These are phyloP conservation scores for Pycnomerus fuliginosus DNA, from an alignment of 2,888 invertebrate genomes.

Conservation along the genomic window DNA sequence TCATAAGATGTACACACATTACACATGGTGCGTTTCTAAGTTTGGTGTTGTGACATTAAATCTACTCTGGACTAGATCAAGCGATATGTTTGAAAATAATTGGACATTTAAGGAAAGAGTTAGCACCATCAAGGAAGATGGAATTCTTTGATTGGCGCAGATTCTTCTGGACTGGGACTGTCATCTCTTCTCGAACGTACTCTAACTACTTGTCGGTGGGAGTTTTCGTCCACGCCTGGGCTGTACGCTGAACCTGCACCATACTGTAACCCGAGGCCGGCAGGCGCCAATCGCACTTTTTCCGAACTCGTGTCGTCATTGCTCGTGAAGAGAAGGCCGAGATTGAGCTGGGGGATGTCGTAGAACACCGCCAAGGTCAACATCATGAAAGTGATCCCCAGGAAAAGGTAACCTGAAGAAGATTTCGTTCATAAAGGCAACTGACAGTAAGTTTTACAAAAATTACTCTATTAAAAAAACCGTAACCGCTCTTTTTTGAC, in stretches of 20 bases:
- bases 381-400: conserved; percentile 83
- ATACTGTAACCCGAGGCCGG: conserved; percentile 54
- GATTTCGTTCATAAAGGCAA: background rate
- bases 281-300: conserved; percentile 65
- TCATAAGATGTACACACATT: conserved; percentile 16
- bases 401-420: conserved; percentile 71
- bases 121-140: conserved; percentile 24
- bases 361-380: conserved; percentile 80
- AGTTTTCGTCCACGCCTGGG: conserved; percentile 55
- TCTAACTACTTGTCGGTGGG: conserved; percentile 62
- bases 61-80: conserved; percentile 13
- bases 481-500: no score
- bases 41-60: conserved; percentile 19
- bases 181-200: conserved; percentile 64
- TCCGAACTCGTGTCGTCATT: conserved; percentile 59
- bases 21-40: background rate
- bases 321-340: conserved; percentile 72
- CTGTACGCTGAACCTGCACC: conserved; percentile 50
- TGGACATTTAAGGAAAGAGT: no score
- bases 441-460: no score
- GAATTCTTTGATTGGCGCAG: conserved; percentile 52
- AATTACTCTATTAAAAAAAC: no score
- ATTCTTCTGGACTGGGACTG: conserved; percentile 71
- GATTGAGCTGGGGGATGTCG: conserved; percentile 85
- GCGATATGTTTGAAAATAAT: no score